Conservation (phyloP, 2,888 invertebrate genomes). For the Smittia sp. region DNA sequence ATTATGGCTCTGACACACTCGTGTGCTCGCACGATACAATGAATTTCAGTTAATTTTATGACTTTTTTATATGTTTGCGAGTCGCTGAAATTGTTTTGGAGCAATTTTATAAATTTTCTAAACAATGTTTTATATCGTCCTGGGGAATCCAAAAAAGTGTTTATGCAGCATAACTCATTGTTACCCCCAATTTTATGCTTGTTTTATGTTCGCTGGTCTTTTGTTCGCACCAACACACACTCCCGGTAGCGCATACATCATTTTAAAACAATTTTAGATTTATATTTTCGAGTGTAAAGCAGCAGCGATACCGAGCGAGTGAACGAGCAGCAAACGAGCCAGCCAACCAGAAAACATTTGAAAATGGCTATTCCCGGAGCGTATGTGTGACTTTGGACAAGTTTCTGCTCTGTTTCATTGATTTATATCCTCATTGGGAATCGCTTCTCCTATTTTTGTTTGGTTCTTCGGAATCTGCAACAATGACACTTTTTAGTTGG, state of each 20-base stretch:
- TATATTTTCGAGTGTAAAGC: neutral
- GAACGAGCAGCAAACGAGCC: neutral
- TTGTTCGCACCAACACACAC: neutral
- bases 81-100: constrained; percentile 18
- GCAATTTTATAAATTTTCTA: constrained; percentile 28
- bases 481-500: constrained; percentile 14
- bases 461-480: constrained; percentile 13
- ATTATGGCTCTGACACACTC: constrained; percentile 25
- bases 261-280: constrained; percentile 27
- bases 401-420: constrained; percentile 31
- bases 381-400: constrained; percentile 22
- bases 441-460: constrained; percentile 22
- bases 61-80: constrained; percentile 21
- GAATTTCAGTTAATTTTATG: constrained; percentile 21
- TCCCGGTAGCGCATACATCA: constrained; percentile 21
- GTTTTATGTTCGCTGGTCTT: constrained; percentile 16
- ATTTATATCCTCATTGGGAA: constrained; percentile 23
- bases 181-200: constrained; percentile 20
- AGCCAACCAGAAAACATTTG: constrained; percentile 23
- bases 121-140: constrained; percentile 22
- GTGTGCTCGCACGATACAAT: neutral
- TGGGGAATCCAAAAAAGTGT: constrained; percentile 11
- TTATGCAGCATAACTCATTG: constrained; percentile 27
- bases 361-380: constrained; percentile 20
- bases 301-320: neutral